A percentile compares a stretch with the other conserved stretches of the same genome.
Evolutionary conservation across 2,797 vertebrate species (phyloP).

Genomic region (Myripristis jacobus): DNA sequence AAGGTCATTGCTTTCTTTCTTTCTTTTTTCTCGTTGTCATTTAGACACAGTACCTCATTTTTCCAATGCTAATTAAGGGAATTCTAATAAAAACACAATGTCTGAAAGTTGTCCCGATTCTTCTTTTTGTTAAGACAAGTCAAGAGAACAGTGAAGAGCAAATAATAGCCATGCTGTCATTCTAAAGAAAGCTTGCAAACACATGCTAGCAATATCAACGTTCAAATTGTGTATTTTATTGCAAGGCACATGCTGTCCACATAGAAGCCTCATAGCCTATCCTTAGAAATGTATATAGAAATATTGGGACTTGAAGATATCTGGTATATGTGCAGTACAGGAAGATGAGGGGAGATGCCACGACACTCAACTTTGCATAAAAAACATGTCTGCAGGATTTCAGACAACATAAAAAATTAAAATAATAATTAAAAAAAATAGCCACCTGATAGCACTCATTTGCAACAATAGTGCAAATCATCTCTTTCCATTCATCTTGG

Average conservation of each 20-base stretch:
- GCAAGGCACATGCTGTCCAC: neutral
- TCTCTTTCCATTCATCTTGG: neutral
- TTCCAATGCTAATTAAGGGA: slow-evolving; percentile 67
- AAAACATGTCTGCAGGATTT: neutral
- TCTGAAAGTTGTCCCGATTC: too few species aligned
- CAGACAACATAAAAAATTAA: neutral
- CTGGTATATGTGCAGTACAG: neutral
- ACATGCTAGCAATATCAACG: neutral
- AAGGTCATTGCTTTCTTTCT: slow-evolving; percentile 15
- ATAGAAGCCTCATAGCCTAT: neutral
- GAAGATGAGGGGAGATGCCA: neutral
- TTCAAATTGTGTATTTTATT: slow-evolving; percentile 40
- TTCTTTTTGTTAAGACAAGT: too few species aligned
- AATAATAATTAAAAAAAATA: neutral
- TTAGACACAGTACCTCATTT: slow-evolving; percentile 74
- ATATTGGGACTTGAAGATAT: slow-evolving; percentile 4
- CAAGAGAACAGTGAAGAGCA: too few species aligned
- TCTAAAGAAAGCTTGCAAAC: too few species aligned
- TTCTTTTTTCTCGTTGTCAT: slow-evolving; percentile 42
- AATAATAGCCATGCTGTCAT: too few species aligned
- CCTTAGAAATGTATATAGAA: neutral
- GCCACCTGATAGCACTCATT: neutral
- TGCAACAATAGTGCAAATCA: neutral
- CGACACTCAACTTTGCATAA: neutral
- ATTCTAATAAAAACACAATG: slow-evolving; percentile 60